A percentile compares a stretch with the other conserved stretches of the same genome.
phyloP scores from a whole-genome alignment of 2,888 invertebrate genomes.

The Lepidocyrtoides sp. region DNA sequence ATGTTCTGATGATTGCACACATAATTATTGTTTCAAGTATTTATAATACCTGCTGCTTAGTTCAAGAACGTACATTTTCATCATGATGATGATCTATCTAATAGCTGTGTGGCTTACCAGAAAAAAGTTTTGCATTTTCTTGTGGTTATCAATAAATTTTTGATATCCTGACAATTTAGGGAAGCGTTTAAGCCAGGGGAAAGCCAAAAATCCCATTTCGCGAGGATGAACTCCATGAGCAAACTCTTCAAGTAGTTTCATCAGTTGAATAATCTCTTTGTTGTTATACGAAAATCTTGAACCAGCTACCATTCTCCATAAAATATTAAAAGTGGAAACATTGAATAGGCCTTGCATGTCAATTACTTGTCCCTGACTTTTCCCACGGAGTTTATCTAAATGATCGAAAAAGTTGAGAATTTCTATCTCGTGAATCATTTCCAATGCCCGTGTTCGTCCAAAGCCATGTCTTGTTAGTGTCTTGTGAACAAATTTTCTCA shows the following conservation, averaged over 20 bases:
- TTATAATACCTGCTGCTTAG: neutral
- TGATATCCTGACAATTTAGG: slow-evolving; percentile 68
- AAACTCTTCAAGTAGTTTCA: slow-evolving; percentile 77
- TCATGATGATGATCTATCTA: too few relatives aligned
- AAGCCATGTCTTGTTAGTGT: slow-evolving; percentile 78
- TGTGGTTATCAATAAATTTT: slow-evolving; percentile 65
- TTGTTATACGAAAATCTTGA: slow-evolving; percentile 79
- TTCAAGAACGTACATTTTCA: neutral
- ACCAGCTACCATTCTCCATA: slow-evolving; percentile 82
- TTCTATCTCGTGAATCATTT: slow-evolving; percentile 81
- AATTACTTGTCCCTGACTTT: slow-evolving; percentile 44
- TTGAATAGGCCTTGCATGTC: slow-evolving; percentile 78
- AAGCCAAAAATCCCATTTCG: slow-evolving; percentile 76
- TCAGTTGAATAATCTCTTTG: slow-evolving; percentile 69
- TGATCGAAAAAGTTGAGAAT: slow-evolving; percentile 78
- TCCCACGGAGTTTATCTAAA: slow-evolving; percentile 72
- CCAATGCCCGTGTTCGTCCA: slow-evolving; percentile 77
- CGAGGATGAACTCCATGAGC: slow-evolving; percentile 73
- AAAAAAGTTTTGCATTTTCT: slow-evolving; percentile 78
- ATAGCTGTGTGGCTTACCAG: slow-evolving; percentile 31
- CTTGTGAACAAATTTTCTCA: slow-evolving; percentile 81
- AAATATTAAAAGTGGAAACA: slow-evolving; percentile 79
- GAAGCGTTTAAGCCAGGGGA: slow-evolving; percentile 81
- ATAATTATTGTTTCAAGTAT: neutral
- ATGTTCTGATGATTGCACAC: slow-evolving; percentile 58